A percentile compares a stretch with the other conserved stretches of the same genome.
phyloP scores from a whole-genome alignment of 2,888 invertebrate species.

The Rotaria magnacalcarata region DNA sequence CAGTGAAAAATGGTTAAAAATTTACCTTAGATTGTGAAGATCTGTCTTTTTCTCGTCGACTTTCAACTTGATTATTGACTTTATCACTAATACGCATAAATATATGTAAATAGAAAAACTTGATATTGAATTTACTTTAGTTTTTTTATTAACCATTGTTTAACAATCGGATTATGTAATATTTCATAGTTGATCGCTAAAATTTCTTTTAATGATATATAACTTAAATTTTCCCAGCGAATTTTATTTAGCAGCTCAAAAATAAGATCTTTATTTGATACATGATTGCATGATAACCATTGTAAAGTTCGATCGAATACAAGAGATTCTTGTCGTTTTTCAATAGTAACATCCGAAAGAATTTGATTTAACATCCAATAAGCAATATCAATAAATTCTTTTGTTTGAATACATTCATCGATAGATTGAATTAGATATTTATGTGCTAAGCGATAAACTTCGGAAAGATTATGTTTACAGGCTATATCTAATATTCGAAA shows the following conservation, averaged over 20 bases:
- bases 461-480: constrained; percentile 36
- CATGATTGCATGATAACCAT: constrained; percentile 5
- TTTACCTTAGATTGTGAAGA: background rate
- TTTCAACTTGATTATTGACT: background rate
- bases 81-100: background rate
- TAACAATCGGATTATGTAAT: background rate
- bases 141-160: background rate
- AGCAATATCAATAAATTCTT: background rate
- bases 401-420: constrained; percentile 3
- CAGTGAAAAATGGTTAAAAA: too few relatives aligned
- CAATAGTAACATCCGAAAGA: background rate
- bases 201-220: background rate
- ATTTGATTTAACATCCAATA: background rate
- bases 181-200: background rate
- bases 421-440: background rate
- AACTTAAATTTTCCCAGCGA: background rate
- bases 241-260: background rate
- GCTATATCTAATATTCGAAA: constrained; percentile 37
- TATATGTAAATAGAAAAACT: background rate
- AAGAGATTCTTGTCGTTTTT: background rate
- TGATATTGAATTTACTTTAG: background rate
- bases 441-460: constrained; percentile 9
- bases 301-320: background rate
- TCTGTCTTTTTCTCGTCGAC: background rate
- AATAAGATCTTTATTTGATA: background rate